Base-by-base conservation (phyloP, 2,113 vertebrate species). In the Mustela lutreola region DNA sequence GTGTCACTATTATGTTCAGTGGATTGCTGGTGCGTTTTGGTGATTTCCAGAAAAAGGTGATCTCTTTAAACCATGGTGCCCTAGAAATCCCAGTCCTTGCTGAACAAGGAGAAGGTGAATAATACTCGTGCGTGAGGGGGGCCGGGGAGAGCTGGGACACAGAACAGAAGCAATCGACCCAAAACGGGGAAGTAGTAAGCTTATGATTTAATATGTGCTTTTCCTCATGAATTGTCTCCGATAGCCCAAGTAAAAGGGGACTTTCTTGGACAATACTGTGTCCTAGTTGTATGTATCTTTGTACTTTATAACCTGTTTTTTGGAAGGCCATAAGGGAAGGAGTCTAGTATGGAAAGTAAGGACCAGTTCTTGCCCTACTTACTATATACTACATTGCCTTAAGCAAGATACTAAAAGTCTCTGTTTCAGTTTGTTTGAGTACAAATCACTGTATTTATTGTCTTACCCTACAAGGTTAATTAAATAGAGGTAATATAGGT, bases 171-270 rank as follows among this genome's bases (percentile, higher is more conserved):
- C 15, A 48, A 21, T 5, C 28, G 45, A 48, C 8, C 22, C 15
- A 0, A 39, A 4, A 21, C 50, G 26, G 67, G 60, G 7, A 28
- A 36, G 26, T 0, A 4, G 7, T 12, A 26, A n/a, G 3, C 14
- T 67, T 58, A 24, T 14, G 50, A 70, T 6, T 31, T 50, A 58
- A 50, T 11, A 14, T 0, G 10, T 0, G 2, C 6, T 28, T 73
- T 50, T 63, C 36, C 53, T 82, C 12, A 8, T 7, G 21, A 48
- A 76, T 22, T 11, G 73, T 11, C 5, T n/a, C 21, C 5, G 4
- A 65, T 0, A 42, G 67, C 21, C 33, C 83, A 58, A 28, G 6
- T 4, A 60, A 50, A 83, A 79, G 19, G 9, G 48, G 28, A 11
- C 60, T n/a, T 63, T 22, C 86, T 89, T 36, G 76, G 73, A 39